phyloP scores from a whole-genome alignment of 1,140 invertebrate species.

The Vanessa atalanta region DNA sequence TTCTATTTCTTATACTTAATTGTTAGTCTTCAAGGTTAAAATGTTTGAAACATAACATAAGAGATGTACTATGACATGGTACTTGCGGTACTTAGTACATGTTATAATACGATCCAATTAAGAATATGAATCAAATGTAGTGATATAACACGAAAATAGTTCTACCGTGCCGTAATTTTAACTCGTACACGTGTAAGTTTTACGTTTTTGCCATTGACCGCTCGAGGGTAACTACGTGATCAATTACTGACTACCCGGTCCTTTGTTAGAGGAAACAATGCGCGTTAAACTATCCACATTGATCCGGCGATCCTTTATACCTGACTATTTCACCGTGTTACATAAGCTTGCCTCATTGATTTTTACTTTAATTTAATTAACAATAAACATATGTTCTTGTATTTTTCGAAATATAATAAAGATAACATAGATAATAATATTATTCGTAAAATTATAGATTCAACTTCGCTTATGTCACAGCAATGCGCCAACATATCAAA shows the following conservation, averaged over 20 bases:
- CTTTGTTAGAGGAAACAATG: slow-evolving; percentile 27
- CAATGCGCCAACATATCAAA: too few species aligned
- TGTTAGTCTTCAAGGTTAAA: too few species aligned
- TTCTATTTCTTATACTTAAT: too few species aligned
- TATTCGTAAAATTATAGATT: too few species aligned
- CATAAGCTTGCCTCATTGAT: neutral
- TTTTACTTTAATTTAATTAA: neutral
- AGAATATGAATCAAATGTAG: neutral
- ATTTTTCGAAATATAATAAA: too few species aligned
- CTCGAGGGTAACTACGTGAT: slow-evolving; percentile 23
- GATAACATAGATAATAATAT: too few species aligned
- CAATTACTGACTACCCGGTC: slow-evolving; percentile 18
- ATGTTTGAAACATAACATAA: too few species aligned
- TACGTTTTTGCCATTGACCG: slow-evolving; percentile 23
- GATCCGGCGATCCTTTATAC: slow-evolving; percentile 22
- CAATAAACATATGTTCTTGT: too few species aligned
- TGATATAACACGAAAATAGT: neutral
- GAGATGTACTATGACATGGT: too few species aligned
- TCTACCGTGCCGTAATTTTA: neutral
- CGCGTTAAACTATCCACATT: slow-evolving; percentile 18
- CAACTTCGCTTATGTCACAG: too few species aligned
- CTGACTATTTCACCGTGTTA: slow-evolving; percentile 16
- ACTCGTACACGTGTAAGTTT: neutral
- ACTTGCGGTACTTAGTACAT: too few species aligned
- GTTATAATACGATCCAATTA: too few species aligned